phyloP scores from a whole-genome alignment of 2,797 vertebrate species.

The Danio tinwini region DNA sequence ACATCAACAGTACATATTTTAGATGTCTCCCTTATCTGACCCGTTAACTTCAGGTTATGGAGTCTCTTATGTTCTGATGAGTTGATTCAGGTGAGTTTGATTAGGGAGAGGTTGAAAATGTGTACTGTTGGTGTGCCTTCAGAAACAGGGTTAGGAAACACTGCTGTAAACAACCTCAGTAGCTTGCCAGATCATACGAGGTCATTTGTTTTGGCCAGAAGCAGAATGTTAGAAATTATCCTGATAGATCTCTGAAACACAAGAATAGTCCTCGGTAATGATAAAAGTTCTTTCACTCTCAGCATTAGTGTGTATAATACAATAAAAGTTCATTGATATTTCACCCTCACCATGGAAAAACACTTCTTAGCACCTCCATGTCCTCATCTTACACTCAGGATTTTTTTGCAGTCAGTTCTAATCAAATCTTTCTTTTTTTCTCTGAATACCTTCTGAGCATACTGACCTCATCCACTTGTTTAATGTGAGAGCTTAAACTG shows the following conservation, averaged over 20 bases:
- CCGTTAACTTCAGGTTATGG: no score
- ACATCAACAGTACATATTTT: no score
- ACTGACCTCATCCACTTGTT: slow-evolving; percentile 14
- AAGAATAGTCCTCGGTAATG: slow-evolving; percentile 15
- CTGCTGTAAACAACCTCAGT: no score
- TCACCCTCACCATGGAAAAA: slow-evolving; percentile 39
- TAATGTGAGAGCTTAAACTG: slow-evolving; percentile 10
- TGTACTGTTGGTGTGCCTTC: no score
- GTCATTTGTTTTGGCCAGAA: background rate
- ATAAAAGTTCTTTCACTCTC: background rate
- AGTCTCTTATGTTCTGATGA: no score
- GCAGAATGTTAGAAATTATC: slow-evolving; percentile 13
- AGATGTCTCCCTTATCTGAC: no score
- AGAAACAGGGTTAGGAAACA: no score
- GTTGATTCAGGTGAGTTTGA: no score
- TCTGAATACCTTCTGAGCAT: slow-evolving; percentile 9
- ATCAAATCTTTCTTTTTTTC: slow-evolving; percentile 11
- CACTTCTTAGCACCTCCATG: slow-evolving; percentile 29
- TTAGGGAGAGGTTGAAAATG: no score
- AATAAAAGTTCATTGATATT: slow-evolving; percentile 24
- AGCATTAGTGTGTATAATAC: slow-evolving; percentile 16
- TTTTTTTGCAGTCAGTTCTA: slow-evolving; percentile 27
- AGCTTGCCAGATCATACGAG: slow-evolving; percentile 14
- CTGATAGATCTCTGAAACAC: slow-evolving; percentile 25
- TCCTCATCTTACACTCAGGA: slow-evolving; percentile 9